Conservation (phyloP, 2,888 invertebrate genomes). For the Sericinus montela region DNA sequence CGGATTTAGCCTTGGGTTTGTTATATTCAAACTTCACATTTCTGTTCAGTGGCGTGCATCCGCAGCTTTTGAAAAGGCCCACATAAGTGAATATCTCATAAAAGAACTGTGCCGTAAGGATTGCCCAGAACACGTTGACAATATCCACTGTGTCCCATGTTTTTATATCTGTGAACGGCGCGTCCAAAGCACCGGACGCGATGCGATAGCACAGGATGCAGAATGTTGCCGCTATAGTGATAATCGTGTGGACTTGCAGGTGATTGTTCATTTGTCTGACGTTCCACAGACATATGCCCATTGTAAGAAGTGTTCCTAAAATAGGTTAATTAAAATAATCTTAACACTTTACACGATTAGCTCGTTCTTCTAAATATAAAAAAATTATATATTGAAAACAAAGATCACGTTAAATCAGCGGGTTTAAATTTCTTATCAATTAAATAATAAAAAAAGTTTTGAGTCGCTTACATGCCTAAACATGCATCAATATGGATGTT, state of each 20-base stretch:
- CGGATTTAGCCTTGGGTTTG: slow-evolving; percentile 61
- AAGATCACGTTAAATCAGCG: no score
- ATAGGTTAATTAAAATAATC: no score
- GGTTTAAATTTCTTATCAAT: no score
- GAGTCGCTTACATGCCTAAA: no score
- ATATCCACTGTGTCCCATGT: slow-evolving; percentile 51
- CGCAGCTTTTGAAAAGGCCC: slow-evolving; percentile 46
- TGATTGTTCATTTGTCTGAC: slow-evolving; percentile 55
- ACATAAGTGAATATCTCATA: slow-evolving; percentile 57
- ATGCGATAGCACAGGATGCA: slow-evolving; percentile 53
- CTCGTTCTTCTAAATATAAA: no score
- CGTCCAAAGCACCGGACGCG: slow-evolving; percentile 36
- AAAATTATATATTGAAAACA: no score
- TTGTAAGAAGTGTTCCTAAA: slow-evolving; percentile 54
- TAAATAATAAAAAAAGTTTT: no score
- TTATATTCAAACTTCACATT: slow-evolving; percentile 46
- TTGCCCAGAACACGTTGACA: slow-evolving; percentile 57
- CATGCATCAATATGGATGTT: no score
- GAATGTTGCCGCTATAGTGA: slow-evolving; percentile 43
- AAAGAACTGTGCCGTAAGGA: slow-evolving; percentile 49
- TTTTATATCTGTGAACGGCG: slow-evolving; percentile 40
- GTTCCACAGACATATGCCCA: slow-evolving; percentile 55
- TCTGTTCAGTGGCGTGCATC: slow-evolving; percentile 25
- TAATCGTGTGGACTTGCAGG: slow-evolving; percentile 44
- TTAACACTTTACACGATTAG: no score